A percentile compares a stretch with the other conserved stretches of the same genome.
Conservation (phyloP, 2,888 invertebrate species). For the Apotomis turbidana region DNA sequence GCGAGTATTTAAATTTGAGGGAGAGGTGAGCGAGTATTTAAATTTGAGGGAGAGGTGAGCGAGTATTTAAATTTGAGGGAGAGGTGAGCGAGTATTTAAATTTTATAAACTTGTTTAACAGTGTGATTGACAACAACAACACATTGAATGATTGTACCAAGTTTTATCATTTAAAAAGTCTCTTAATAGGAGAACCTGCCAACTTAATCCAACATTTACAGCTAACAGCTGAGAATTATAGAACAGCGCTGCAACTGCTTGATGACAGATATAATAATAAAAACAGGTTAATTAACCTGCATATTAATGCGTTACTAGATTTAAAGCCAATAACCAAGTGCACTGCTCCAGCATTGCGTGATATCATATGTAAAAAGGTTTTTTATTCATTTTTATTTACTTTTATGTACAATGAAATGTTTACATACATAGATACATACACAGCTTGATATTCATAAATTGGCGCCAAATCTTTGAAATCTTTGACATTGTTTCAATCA, state of each 20-base stretch:
- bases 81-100: not conserved
- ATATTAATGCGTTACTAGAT: not conserved
- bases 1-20: not conserved
- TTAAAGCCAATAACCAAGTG: not conserved
- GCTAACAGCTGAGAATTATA: not conserved
- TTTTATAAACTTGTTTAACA: not conserved
- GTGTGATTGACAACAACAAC: not conserved
- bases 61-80: not conserved
- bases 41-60: slow-evolving; percentile 1
- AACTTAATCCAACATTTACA: not conserved
- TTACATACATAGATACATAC: too few species aligned
- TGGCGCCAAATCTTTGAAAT: too few species aligned
- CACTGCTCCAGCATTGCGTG: not conserved
- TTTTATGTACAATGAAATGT: too few species aligned
- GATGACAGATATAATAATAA: not conserved
- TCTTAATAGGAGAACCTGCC: not conserved
- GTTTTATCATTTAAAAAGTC: not conserved
- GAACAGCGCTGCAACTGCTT: not conserved
- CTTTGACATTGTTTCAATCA: too few species aligned
- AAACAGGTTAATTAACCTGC: not conserved
- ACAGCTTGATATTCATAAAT: too few species aligned
- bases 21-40: not conserved
- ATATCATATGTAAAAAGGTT: not conserved
- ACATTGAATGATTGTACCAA: not conserved
- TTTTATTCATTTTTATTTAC: too few species aligned